Base-by-base conservation (phyloP, 2,113 vertebrate species). In the Camelus bactrianus region DNA sequence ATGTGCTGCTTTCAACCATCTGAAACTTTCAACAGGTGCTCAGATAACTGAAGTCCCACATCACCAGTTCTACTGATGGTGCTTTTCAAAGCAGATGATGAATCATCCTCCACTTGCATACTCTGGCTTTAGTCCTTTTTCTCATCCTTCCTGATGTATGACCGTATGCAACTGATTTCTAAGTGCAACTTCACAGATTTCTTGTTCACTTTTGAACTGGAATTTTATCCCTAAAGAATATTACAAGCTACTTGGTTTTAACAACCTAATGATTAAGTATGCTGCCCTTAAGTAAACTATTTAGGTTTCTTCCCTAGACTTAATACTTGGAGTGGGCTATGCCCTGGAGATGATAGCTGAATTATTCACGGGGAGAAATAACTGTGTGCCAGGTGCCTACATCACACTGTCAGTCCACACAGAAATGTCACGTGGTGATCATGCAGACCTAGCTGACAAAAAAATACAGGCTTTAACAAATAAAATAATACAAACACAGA, bases 11-110 rank as follows among this genome's bases (percentile, higher is more conserved):
- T 56, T 65, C 14, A 12, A 32, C 24, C 67, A 28, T 42, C 72
- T 50, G 42, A 77, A 67, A 48, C 20, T 65, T 79, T 24, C 56
- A 72, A 17, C 16, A 50, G 76, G 3, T 0, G 4, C 28, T 26
- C 22, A 9, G 50, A 50, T 3, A 86, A 83, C 48, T 48, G 32
- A 83, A 79, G 56, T 42, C 16, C n/a, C 80, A 58, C 10, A 20
- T 69, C 48, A 28, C 52, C 30, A 19, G n/a, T 35, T 79, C 50
- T 38, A 13, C 0, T 16, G 28, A 62, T 8, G 42, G 8, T 20
- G n/a, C 64, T 58, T 69, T 97, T 93, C 54, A 84, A 89, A 72
- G 58, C n/a, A 76, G n/a, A 42, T 3, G 32, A 64, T 80, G 58
- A 62, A 73, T 70, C 22, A n/a, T 14, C 46, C 20, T 93, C 60